Percentiles rank a stretch among this genome's conserved stretches.
phyloP scores from a whole-genome alignment of 2,888 invertebrate genomes.

The Eugnorisma glareosa region DNA sequence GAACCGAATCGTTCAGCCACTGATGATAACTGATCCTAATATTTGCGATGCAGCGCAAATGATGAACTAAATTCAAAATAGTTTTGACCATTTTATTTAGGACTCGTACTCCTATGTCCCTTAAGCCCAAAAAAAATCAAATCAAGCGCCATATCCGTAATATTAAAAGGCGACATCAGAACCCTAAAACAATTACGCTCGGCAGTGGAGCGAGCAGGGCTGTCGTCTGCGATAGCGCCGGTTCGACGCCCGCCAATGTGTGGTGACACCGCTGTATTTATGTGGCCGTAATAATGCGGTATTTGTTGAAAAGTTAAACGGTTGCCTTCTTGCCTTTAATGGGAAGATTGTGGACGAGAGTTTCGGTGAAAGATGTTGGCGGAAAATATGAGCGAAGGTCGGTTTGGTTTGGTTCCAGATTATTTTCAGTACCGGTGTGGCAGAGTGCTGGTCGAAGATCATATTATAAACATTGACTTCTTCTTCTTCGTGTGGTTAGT shows the following conservation, averaged over 20 bases:
- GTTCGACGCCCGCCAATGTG: constrained; percentile 54
- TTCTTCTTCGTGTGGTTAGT: no score
- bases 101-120: background rate
- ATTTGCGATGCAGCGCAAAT: background rate
- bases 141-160: constrained; percentile 18
- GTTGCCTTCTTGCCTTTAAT: constrained; percentile 43
- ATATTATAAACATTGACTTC: no score
- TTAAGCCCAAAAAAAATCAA: constrained; percentile 24
- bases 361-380: constrained; percentile 14
- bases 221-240: constrained; percentile 73
- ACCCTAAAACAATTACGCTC: constrained; percentile 65
- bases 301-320: constrained; percentile 47
- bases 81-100: background rate
- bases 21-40: background rate
- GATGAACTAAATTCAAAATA: no score
- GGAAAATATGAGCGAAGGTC: constrained; percentile 10
- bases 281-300: constrained; percentile 66
- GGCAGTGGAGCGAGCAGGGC: constrained; percentile 68
- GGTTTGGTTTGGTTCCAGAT: background rate
- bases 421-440: background rate
- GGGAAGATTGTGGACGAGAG: constrained; percentile 36
- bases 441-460: background rate
- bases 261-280: constrained; percentile 70
- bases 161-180: constrained; percentile 40
- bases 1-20: background rate